Evolutionary conservation across 2,797 vertebrate genomes (phyloP).

Genomic region (Hyperoplus lanceolatus): DNA sequence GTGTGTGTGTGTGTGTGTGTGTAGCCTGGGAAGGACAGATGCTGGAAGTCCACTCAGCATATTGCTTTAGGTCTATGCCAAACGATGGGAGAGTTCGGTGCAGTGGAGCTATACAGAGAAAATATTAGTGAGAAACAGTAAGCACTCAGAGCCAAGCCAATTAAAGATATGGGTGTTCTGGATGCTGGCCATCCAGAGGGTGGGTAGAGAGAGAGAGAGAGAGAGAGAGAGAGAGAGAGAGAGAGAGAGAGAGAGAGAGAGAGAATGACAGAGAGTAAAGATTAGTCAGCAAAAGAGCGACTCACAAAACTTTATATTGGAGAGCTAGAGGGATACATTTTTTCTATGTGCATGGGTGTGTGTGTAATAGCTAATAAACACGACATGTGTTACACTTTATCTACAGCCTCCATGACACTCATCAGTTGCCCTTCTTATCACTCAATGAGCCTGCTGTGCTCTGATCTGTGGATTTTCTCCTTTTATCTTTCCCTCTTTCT

Average conservation of each 20-base stretch:
- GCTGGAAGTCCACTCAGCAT: constrained; percentile 70
- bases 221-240: not conserved
- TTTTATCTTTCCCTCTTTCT: constrained; percentile 46
- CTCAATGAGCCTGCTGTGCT: constrained; percentile 56
- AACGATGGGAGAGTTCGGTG: constrained; percentile 41
- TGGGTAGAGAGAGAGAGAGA: constrained; percentile 6
- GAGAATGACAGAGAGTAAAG: constrained; percentile 37
- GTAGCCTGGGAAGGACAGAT: constrained; percentile 32
- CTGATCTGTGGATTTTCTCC: constrained; percentile 56
- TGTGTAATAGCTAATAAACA: constrained; percentile 42
- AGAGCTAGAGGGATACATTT: constrained; percentile 35
- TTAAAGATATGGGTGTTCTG: constrained; percentile 82
- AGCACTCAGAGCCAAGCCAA: constrained; percentile 74
- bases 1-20: not conserved
- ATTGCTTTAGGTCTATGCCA: constrained; percentile 58
- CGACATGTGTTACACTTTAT: constrained; percentile 60
- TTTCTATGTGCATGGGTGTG: constrained; percentile 8
- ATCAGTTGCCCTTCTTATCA: constrained; percentile 65
- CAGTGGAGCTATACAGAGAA: constrained; percentile 33
- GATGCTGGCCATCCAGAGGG: constrained; percentile 74
- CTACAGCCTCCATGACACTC: constrained; percentile 60
- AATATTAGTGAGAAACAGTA: constrained; percentile 50
- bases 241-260: not conserved
- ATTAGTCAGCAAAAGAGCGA: constrained; percentile 55
- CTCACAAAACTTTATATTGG: constrained; percentile 53